phyloP scores from a whole-genome alignment of 2,113 vertebrate genomes.

The Sander lucioperca region DNA sequence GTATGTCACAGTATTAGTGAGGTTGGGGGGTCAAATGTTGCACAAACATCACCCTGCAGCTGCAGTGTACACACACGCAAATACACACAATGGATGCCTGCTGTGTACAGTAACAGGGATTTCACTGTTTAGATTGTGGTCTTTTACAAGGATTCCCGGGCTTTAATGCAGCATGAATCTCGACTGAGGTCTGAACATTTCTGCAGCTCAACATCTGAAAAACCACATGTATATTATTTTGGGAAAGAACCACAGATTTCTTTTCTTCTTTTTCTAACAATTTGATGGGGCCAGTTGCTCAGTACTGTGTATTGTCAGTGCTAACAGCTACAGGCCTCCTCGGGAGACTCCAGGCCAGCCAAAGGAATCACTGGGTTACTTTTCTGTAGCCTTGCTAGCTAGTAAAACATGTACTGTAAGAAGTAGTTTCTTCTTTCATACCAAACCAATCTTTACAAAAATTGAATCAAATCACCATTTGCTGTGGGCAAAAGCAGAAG shows the following conservation, averaged over 20 bases:
- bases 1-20: not conserved
- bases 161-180: not conserved
- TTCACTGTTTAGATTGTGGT: not conserved
- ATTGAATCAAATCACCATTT: not conserved
- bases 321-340: not conserved
- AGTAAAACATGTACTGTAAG: not conserved
- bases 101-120: not conserved
- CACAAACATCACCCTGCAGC: constrained; percentile 12
- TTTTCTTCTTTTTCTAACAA: not conserved
- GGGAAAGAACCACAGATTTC: not conserved
- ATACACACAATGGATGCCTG: not conserved
- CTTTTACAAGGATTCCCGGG: not conserved
- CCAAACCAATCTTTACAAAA: not conserved
- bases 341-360: not conserved
- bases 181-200: not conserved
- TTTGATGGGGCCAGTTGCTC: not conserved
- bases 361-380: no score
- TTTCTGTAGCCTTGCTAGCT: not conserved
- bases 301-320: not conserved
- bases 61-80: not conserved
- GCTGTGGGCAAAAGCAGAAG: no score
- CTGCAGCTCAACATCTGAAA: not conserved
- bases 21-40: constrained; percentile 6
- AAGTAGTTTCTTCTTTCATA: not conserved
- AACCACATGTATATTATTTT: not conserved